Conservation (phyloP, 2,888 invertebrate species). For the Caenorhabditis parvicauda region DNA sequence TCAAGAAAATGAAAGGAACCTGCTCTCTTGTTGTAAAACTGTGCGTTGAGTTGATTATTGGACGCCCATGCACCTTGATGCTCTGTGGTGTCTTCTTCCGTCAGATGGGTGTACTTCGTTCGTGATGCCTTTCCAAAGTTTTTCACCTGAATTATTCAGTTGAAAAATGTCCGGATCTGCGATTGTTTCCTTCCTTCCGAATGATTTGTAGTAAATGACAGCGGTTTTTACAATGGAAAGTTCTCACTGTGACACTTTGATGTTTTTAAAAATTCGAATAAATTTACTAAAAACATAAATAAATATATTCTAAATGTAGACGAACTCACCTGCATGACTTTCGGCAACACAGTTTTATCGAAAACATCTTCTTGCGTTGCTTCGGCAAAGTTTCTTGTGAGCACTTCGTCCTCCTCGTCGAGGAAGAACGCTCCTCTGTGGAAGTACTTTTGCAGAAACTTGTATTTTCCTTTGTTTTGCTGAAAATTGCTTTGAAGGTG, state of each 20-base stretch:
- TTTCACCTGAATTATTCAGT: conserved; percentile 73
- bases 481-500: conserved; percentile 14
- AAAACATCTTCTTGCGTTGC: conserved; percentile 98
- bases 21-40: conserved; percentile 81
- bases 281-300: background rate
- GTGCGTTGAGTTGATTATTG: conserved; percentile 82
- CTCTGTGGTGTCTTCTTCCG: conserved; percentile 96
- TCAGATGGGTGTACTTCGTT: conserved; percentile 97
- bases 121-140: conserved; percentile 97
- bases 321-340: conserved; percentile 84
- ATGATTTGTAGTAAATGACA: background rate
- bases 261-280: background rate
- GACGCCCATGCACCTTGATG: conserved; percentile 84
- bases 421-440: conserved; percentile 98
- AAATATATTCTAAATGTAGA: background rate
- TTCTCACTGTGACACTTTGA: background rate
- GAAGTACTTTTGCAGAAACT: conserved; percentile 98
- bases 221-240: background rate
- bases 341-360: conserved; percentile 94
- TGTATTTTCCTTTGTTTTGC: conserved; percentile 93
- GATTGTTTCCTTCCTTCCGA: background rate
- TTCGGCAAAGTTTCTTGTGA: conserved; percentile 79
- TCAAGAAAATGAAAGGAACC: conserved; percentile 63
- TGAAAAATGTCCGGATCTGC: background rate
- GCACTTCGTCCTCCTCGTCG: conserved; percentile 66